phyloP scores from a whole-genome alignment of 2,888 invertebrate genomes.

The Acronicta aceris region DNA sequence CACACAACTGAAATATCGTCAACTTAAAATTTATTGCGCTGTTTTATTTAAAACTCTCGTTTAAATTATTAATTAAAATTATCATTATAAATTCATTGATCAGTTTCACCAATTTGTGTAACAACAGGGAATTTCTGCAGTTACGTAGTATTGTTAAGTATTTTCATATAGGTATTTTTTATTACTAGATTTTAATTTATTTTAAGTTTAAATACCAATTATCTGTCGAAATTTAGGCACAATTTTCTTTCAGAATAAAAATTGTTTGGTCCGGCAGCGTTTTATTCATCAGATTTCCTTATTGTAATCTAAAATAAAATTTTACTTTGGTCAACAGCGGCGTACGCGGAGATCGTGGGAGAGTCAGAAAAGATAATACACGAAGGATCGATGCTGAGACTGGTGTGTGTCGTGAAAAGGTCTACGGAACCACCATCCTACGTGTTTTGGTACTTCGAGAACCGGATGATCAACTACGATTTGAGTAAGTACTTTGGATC shows the following conservation, averaged over 20 bases:
- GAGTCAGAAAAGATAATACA: slow-evolving; percentile 92
- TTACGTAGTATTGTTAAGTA: background rate
- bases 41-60: slow-evolving; percentile 28
- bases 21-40: slow-evolving; percentile 31
- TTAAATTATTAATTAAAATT: slow-evolving; percentile 40
- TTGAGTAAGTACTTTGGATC: slow-evolving; percentile 82
- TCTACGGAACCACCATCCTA: slow-evolving; percentile 92
- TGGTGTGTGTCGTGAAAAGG: slow-evolving; percentile 92
- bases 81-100: slow-evolving; percentile 50
- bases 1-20: slow-evolving; percentile 32
- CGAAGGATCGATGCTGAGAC: slow-evolving; percentile 91
- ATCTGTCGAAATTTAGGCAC: too few relatives aligned
- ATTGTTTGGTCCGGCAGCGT: too few relatives aligned
- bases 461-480: slow-evolving; percentile 96
- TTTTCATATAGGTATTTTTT: too few relatives aligned
- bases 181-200: too few relatives aligned
- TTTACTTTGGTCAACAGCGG: slow-evolving; percentile 83
- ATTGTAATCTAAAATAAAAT: too few relatives aligned
- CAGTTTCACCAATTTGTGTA: slow-evolving; percentile 24
- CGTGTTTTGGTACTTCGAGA: slow-evolving; percentile 95
- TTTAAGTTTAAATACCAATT: too few relatives aligned
- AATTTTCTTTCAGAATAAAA: too few relatives aligned
- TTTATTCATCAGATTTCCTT: too few relatives aligned
- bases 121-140: slow-evolving; percentile 22
- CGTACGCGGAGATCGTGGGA: slow-evolving; percentile 92